Percentiles rank a stretch among this genome's conserved stretches.
phyloP scores from a whole-genome alignment of 1,140 invertebrate genomes.

The Planococcus citri region DNA sequence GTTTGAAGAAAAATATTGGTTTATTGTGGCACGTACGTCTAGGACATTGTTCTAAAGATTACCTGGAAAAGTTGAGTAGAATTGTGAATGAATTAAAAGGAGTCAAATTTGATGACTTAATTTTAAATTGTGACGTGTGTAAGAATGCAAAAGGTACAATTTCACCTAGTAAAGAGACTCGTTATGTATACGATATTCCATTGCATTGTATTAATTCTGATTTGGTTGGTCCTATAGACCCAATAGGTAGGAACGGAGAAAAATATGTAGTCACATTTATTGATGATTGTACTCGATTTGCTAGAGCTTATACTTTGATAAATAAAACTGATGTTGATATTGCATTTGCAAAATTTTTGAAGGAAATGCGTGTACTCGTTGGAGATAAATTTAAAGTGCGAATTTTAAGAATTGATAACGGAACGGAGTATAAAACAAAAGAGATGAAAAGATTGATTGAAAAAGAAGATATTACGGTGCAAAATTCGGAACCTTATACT shows the following conservation, averaged over 20 bases:
- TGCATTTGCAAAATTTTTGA: background rate
- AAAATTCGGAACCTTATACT: background rate
- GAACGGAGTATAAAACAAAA: background rate
- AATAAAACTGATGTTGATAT: background rate
- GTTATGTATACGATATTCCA: background rate
- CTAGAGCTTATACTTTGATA: background rate
- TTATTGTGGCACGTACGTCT: background rate
- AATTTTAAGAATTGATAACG: background rate
- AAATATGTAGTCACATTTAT: constrained; percentile 9
- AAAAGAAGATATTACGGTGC: background rate
- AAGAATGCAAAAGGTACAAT: background rate
- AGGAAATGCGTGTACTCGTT: background rate
- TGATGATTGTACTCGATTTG: background rate
- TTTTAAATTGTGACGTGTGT: background rate
- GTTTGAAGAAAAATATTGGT: background rate
- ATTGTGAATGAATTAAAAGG: background rate
- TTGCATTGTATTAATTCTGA: background rate
- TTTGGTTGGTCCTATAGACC: background rate
- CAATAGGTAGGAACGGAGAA: background rate
- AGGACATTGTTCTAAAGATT: background rate
- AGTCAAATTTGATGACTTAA: background rate
- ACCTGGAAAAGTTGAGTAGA: background rate
- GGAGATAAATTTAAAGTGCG: background rate
- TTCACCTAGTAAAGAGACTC: background rate
- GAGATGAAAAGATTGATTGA: background rate